Conservation (phyloP, 2,113 vertebrate species). For the Triplophysa tibetana region DNA sequence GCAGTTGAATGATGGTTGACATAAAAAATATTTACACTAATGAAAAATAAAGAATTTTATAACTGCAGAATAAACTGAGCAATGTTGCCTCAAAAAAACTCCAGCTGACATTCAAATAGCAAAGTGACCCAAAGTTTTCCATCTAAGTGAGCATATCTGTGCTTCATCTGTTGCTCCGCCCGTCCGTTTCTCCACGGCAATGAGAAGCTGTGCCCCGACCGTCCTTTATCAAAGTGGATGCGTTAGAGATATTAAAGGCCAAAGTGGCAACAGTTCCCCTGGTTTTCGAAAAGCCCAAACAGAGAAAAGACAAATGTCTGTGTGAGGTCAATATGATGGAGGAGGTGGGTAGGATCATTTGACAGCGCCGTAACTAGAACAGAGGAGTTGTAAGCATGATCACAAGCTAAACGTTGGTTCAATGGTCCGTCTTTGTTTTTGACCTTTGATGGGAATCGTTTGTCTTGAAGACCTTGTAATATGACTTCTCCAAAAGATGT, state of each 20-base stretch:
- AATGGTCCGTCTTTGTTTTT: conserved; percentile 34
- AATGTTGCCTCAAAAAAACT: neutral
- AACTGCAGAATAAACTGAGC: neutral
- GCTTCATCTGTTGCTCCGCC: conserved; percentile 34
- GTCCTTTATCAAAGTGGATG: conserved; percentile 44
- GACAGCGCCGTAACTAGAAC: conserved; percentile 28
- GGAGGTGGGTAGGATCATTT: neutral
- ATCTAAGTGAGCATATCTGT: conserved; percentile 24
- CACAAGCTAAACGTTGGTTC: conserved; percentile 1
- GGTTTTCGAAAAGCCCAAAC: conserved; percentile 33
- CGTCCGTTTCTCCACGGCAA: conserved; percentile 9
- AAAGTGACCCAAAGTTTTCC: neutral
- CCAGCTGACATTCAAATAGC: conserved; percentile 9
- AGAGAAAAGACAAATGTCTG: conserved; percentile 28
- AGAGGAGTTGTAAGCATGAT: conserved; percentile 21
- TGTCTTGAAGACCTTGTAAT: conserved; percentile 42
- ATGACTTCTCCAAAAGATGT: neutral
- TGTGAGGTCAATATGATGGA: conserved; percentile 42
- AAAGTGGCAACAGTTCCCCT: conserved; percentile 36
- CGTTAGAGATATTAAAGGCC: conserved; percentile 54
- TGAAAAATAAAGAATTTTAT: neutral
- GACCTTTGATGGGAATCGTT: conserved; percentile 50
- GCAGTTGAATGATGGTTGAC: neutral
- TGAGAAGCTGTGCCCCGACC: neutral
- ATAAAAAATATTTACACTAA: neutral